Evolutionary conservation across 2,113 vertebrate species (phyloP), one percentile per base, ranked within the genome.

Genomic region (Hiodon tergisus): DNA sequence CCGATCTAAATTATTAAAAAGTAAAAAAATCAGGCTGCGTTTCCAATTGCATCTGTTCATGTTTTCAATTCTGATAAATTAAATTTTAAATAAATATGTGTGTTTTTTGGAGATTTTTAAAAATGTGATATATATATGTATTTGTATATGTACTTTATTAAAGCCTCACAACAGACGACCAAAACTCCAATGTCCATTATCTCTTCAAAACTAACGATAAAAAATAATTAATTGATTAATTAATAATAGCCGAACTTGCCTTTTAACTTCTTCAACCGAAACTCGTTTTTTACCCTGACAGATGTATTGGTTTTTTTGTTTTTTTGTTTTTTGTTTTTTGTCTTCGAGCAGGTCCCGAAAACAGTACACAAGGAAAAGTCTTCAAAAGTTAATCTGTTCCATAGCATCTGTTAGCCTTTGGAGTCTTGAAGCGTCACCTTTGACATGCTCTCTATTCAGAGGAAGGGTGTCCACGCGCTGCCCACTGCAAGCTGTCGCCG

Each of bases 351-450:
- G 90, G 90, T 92, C 88, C 87, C 81, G 82, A 83, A 86, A 85
- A 88, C 88, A 90, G 81, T 80, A 81, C 77, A 76, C 86, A 88
- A 87, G 91, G 88, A 91, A 93, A 93, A 92, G 91, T 93, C 90
- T 91, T 77, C 84, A 69, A 51, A 92, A 91, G 91, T 93, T 93
- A 91, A 94, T 93, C 91, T 93, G 90, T 81, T 87, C 84, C 86
- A 83, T 87, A 89, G 92, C 93, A 94, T 92, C 93, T 94, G 92
- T 90, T 93, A 90, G 90, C 93, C 92, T 91, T 87, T 85, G 89
- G 91, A 93, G 93, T 93, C 92, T 94, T 90, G 88, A 93, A 90
- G 93, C 90, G 88, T 94, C 94, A 94, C 93, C 94, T 95, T 94
- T 95, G 94, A 94, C 94, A 94, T 86, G 87, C 86, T 86, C 87